Evolutionary conservation across 2,797 vertebrate genomes (phyloP).

Genomic region (Acrossocheilus wenchowensis): DNA sequence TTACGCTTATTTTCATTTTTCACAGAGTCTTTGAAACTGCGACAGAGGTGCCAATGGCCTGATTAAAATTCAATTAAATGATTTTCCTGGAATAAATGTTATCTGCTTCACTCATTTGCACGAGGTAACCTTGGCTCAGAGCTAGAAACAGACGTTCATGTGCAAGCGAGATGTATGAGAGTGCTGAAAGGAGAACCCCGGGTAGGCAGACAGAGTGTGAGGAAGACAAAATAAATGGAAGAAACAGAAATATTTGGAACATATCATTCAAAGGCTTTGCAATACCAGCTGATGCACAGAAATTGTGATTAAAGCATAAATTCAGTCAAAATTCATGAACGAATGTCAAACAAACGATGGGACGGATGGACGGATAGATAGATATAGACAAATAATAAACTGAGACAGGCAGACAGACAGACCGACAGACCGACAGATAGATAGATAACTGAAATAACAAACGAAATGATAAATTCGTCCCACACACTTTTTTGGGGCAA

Average conservation of each 20-base stretch:
- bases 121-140: conserved; percentile 73
- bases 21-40: conserved; percentile 68
- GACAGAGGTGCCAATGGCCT: conserved; percentile 68
- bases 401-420: too few relatives aligned
- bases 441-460: not conserved
- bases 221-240: not conserved
- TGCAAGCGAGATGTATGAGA: conserved; percentile 60
- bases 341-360: not conserved
- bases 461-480: too few relatives aligned
- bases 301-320: not conserved
- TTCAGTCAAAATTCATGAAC: not conserved
- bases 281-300: not conserved
- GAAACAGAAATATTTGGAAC: not conserved
- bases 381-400: too few relatives aligned
- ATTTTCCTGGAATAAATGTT: conserved; percentile 77
- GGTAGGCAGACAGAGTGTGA: conserved; percentile 35
- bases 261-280: not conserved
- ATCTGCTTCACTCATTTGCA: conserved; percentile 77
- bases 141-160: conserved; percentile 61
- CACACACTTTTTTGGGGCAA: not conserved
- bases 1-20: conserved; percentile 52
- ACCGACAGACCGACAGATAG: not conserved
- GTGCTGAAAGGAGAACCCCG: conserved; percentile 46
- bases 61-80: conserved; percentile 68
- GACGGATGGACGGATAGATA: not conserved